Evolutionary conservation across 2,888 invertebrate species (phyloP).

Genomic region (Chelonus formosanus): DNA sequence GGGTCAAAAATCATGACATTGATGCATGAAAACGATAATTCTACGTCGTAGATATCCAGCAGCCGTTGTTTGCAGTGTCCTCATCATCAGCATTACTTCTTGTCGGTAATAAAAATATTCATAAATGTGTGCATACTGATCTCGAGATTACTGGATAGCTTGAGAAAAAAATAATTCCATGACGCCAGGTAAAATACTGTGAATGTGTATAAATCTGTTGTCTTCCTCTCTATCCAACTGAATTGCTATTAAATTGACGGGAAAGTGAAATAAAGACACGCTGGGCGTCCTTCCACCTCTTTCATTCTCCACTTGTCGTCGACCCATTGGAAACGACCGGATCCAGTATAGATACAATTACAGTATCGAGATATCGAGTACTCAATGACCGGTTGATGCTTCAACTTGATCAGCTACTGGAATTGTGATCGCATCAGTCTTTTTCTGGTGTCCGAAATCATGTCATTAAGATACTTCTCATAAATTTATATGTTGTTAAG

Average conservation of each 20-base stretch:
- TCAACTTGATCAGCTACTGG: constrained; percentile 23
- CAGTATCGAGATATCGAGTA: constrained; percentile 1
- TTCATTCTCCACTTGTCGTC: constrained; percentile 1
- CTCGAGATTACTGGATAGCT: too few relatives aligned
- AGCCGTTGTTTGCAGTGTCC: not conserved
- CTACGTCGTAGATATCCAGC: constrained; percentile 33
- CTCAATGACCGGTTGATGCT: constrained; percentile 5
- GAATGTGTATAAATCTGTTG: not conserved
- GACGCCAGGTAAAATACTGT: too few relatives aligned
- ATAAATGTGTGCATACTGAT: too few relatives aligned
- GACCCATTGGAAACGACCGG: not conserved
- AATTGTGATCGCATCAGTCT: not conserved
- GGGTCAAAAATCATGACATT: constrained; percentile 41
- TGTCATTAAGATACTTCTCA: not conserved
- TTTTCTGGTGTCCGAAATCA: not conserved
- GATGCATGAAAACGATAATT: constrained; percentile 48
- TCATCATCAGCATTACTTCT: not conserved
- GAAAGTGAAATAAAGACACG: constrained; percentile 12
- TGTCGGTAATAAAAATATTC: too few relatives aligned
- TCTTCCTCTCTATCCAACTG: not conserved
- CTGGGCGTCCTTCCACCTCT: not conserved
- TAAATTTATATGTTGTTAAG: not conserved
- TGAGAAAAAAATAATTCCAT: too few relatives aligned
- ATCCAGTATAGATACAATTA: not conserved
- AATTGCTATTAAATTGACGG: constrained; percentile 13